These are phyloP conservation scores for Hipposideros larvatus DNA, from an alignment of 2,797 vertebrate species.

Conservation along the genomic window DNA sequence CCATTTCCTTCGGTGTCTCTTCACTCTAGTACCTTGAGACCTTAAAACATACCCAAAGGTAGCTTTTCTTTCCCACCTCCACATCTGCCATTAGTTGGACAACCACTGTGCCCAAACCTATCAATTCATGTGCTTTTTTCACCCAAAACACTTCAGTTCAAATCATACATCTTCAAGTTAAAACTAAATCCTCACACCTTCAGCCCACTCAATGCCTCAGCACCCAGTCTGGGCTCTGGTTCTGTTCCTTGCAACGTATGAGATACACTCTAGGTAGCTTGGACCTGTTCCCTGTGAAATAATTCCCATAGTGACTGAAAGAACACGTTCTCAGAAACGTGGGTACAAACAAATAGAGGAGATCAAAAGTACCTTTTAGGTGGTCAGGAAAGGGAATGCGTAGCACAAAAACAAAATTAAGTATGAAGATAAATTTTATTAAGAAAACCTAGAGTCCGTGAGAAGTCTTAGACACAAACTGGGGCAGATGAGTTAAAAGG, in stretches of 20 bases:
- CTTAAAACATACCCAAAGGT: not conserved
- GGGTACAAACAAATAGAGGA: not conserved
- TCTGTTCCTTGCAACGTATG: not conserved
- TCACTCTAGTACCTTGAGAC: not conserved
- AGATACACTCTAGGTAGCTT: not conserved
- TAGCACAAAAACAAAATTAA: not conserved
- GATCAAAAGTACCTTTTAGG: not conserved
- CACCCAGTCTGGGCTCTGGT: not conserved
- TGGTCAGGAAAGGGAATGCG: not conserved
- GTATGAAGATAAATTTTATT: not conserved
- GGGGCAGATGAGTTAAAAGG: not conserved
- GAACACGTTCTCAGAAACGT: not conserved
- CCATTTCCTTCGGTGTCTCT: not conserved
- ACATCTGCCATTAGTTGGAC: not conserved
- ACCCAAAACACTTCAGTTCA: not conserved
- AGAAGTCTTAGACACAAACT: not conserved
- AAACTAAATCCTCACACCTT: not conserved
- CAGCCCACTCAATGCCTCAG: not conserved
- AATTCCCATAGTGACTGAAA: not conserved
- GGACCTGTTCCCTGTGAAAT: not conserved
- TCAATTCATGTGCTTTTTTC: not conserved
- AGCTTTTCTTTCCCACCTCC: not conserved
- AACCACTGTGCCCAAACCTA: not conserved
- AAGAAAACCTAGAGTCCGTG: not conserved
- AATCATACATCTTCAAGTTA: conserved; percentile 13